These are phyloP conservation scores for Phoxinus phoxinus DNA, from an alignment of 2,113 vertebrate genomes.

Conservation along the genomic window DNA sequence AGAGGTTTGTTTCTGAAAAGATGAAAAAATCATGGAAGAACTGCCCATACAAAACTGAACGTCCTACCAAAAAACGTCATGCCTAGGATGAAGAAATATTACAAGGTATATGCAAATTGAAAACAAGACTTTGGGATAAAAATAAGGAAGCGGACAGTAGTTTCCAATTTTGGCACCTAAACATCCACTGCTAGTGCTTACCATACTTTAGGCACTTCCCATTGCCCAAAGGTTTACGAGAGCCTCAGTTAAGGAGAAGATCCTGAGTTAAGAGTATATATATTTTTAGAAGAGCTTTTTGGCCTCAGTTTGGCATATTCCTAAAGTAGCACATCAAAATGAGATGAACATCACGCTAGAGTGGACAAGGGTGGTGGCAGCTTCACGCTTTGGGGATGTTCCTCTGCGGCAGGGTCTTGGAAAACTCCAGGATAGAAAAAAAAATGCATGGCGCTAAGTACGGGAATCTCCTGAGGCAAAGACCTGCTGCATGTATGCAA, in stretches of 20 bases:
- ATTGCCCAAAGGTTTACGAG: neutral
- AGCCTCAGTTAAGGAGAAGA: neutral
- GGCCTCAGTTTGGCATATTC: neutral
- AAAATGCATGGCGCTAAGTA: constrained; percentile 20
- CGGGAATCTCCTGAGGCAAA: neutral
- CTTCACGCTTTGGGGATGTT: constrained; percentile 20
- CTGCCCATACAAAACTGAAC: no score
- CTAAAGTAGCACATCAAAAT: constrained; percentile 20
- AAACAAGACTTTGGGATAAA: neutral
- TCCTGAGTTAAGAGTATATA: constrained; percentile 20
- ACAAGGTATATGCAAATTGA: neutral
- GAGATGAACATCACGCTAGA: neutral
- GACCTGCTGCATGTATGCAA: constrained; percentile 23
- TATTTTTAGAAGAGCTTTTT: neutral
- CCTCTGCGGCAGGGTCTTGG: neutral
- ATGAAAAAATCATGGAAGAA: neutral
- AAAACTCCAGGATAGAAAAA: constrained; percentile 18
- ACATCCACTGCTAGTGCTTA: neutral
- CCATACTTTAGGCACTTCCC: neutral
- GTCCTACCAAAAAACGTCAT: neutral
- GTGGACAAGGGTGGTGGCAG: constrained; percentile 17
- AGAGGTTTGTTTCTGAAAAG: neutral
- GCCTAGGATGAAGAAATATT: neutral
- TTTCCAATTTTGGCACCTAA: neutral
- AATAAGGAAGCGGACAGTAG: neutral